Evolutionary conservation across 2,113 vertebrate genomes (phyloP), one percentile per base, ranked within the genome.

Genomic region (Menidia beryllina): DNA sequence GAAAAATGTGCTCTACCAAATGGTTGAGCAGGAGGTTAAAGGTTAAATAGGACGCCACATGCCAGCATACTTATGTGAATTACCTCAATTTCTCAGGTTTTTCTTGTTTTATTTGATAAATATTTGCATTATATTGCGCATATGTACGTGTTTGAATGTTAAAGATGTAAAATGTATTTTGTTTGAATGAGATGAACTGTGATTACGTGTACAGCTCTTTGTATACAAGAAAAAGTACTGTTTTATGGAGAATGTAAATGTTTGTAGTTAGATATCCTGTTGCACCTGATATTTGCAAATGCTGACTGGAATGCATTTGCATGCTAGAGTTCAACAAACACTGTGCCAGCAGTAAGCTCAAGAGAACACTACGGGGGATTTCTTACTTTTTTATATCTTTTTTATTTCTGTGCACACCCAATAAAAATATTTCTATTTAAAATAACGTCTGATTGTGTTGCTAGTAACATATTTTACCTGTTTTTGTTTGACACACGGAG

Each of bases 11-110:
- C n/a, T n/a, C n/a, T n/a, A n/a, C n/a, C n/a, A n/a, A n/a, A n/a
- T n/a, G n/a, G n/a, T n/a, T n/a, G n/a, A n/a, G n/a, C n/a, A n/a
- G n/a, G n/a, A n/a, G n/a, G n/a, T n/a, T n/a, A n/a, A n/a, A n/a
- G n/a, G n/a, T n/a, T 10, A 70, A 49, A 79, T 69, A 75, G 64
- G 50, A 71, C 38, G 1, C 48, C 48, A 20, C 45, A 24, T 52
- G 52, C 47, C 26, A 49, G 1, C 21, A 36, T 50, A 20, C 10
- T 53, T 34, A 50, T 54, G 41, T 30, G 57, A 39, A 43, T 60
- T n/a, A 51, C 23, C 45, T 59, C 68, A 30, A 5, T n/a, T n/a
- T 48, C 8, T 48, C 5, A 26, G 19, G 14, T 26, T 21, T 30
- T 30, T 34, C 30, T 34, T 34, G 30, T 34, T 34, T 13, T 50